Percentiles rank a stretch among this genome's conserved stretches.
Evolutionary conservation across 2,113 vertebrate genomes (phyloP).

Genomic region (Colistium nudipinnis): DNA sequence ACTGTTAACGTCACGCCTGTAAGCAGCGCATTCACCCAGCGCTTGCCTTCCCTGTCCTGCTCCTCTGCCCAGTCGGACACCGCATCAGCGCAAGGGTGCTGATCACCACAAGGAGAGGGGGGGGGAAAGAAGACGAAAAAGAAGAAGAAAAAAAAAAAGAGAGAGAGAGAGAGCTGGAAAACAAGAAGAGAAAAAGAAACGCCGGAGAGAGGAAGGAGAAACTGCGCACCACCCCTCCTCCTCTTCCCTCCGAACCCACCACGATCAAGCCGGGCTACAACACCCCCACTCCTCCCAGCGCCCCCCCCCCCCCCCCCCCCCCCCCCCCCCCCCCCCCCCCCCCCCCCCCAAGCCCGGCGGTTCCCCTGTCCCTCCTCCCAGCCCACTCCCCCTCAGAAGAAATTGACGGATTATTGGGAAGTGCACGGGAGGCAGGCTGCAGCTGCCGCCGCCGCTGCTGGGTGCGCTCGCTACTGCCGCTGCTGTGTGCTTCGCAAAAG

Average conservation of each 20-base stretch:
- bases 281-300: conserved; percentile 63
- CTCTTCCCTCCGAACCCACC: conserved; percentile 65
- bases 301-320: conserved; percentile 62
- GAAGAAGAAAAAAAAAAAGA: conserved; percentile 62
- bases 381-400: conserved; percentile 72
- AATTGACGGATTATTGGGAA: conserved; percentile 85
- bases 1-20: conserved; percentile 78
- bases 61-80: conserved; percentile 62
- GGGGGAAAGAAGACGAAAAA: conserved; percentile 59
- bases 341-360: conserved; percentile 58
- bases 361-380: conserved; percentile 63
- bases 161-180: conserved; percentile 63
- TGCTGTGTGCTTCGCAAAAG: conserved; percentile 65
- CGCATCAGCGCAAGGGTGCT: conserved; percentile 59
- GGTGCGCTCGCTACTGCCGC: conserved; percentile 69
- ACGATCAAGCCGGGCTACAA: conserved; percentile 68
- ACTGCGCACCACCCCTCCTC: conserved; percentile 70
- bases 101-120: conserved; percentile 59
- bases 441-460: conserved; percentile 82
- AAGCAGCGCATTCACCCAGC: conserved; percentile 59
- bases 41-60: conserved; percentile 57
- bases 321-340: conserved; percentile 67
- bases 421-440: conserved; percentile 80
- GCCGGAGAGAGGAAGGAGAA: conserved; percentile 63
- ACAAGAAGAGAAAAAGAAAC: conserved; percentile 63